Conservation (phyloP, 2,888 invertebrate species). For the Acrobasis consociella region DNA sequence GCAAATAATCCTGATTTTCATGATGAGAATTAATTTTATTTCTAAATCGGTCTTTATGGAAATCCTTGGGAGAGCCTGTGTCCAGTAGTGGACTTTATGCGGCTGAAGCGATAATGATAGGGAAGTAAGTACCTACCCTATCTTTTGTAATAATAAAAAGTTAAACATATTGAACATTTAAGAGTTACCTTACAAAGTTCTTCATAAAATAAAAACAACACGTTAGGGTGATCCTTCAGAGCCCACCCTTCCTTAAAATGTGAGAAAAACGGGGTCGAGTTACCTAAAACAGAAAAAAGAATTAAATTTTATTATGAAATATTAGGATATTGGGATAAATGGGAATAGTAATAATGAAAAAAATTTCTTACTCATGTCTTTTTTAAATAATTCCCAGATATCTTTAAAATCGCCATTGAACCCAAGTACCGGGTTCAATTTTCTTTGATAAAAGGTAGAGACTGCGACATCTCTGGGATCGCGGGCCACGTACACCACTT, state of each 20-base stretch:
- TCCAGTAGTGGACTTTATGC: too few relatives aligned
- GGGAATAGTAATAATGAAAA: too few relatives aligned
- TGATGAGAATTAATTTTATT: too few relatives aligned
- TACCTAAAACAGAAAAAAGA: conserved; percentile 79
- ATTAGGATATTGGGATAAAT: too few relatives aligned
- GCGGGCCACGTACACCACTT: conserved; percentile 89
- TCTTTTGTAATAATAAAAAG: too few relatives aligned
- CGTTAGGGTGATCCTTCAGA: conserved; percentile 82
- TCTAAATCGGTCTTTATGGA: too few relatives aligned
- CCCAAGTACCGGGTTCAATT: conserved; percentile 81
- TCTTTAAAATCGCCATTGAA: conserved; percentile 82
- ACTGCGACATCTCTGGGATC: conserved; percentile 91
- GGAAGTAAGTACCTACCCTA: too few relatives aligned
- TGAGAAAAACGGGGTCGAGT: conserved; percentile 87
- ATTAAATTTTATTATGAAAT: too few relatives aligned
- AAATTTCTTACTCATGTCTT: conserved; percentile 77
- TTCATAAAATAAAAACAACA: conserved; percentile 89
- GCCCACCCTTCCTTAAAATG: conserved; percentile 89
- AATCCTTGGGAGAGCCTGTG: too few relatives aligned
- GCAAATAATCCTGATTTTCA: too few relatives aligned
- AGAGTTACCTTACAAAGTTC: conserved; percentile 84
- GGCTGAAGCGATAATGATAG: too few relatives aligned
- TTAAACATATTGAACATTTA: too few relatives aligned
- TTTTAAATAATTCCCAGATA: conserved; percentile 85
- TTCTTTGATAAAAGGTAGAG: conserved; percentile 88